phyloP scores from a whole-genome alignment of 1,140 invertebrate genomes.

The Lamellibrachia luymesi region DNA sequence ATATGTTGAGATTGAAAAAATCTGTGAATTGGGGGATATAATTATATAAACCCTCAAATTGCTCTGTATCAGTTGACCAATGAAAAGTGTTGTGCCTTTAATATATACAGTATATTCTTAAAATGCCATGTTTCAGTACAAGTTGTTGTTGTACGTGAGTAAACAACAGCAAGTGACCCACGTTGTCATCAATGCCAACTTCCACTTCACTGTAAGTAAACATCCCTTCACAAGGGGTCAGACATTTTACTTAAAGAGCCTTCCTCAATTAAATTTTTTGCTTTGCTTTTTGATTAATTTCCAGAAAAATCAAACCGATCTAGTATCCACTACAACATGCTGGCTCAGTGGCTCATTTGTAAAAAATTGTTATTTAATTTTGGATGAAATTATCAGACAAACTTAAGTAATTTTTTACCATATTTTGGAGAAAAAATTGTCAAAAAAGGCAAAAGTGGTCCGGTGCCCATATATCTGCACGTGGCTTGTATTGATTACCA shows the following conservation, averaged over 20 bases:
- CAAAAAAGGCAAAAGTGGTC: no score
- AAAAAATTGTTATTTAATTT: no score
- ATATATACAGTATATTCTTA: constrained; percentile 11
- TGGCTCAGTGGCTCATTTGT: no score
- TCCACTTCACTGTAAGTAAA: constrained; percentile 51
- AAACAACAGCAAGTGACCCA: constrained; percentile 55
- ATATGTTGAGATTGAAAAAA: neutral
- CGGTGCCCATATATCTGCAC: no score
- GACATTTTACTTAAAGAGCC: neutral
- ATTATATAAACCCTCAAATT: neutral
- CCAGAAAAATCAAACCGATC: neutral
- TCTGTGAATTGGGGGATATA: neutral
- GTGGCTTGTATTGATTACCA: no score
- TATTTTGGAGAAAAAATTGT: no score
- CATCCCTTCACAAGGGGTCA: no score
- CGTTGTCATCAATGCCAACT: constrained; percentile 47
- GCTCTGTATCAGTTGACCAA: neutral
- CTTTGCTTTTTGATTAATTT: neutral
- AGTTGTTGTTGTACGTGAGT: constrained; percentile 54
- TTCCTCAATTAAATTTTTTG: neutral
- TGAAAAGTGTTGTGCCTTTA: neutral
- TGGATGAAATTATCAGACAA: no score
- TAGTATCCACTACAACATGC: no score
- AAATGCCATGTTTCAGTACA: constrained; percentile 49
- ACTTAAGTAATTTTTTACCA: no score